Conservation (phyloP, 2,797 vertebrate species). For the Tapera naevia region DNA sequence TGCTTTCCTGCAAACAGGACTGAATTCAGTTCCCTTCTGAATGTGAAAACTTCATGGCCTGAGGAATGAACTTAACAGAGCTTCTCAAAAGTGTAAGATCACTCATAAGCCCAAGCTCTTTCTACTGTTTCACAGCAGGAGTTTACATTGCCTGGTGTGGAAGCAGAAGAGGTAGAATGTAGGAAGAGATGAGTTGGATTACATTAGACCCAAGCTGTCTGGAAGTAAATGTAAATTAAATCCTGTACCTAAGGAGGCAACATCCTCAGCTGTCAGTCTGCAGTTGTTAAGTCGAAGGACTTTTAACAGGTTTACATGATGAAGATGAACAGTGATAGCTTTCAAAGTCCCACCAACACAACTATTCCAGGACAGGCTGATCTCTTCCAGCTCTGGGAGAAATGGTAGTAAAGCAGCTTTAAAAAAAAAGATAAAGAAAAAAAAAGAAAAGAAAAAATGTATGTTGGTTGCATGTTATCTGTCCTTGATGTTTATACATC, state of each 20-base stretch:
- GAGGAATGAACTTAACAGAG: not conserved
- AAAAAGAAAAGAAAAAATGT: not conserved
- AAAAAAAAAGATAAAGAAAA: not conserved
- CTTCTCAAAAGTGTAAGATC: not conserved
- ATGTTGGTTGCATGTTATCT: not conserved
- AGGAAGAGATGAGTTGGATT: conserved; percentile 20
- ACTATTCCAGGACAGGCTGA: conserved; percentile 90
- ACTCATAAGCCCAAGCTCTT: not conserved
- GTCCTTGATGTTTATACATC: not conserved
- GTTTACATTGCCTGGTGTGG: not conserved
- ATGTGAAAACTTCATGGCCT: not conserved
- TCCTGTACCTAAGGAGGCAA: conserved; percentile 80
- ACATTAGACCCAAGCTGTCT: not conserved
- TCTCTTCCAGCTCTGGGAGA: conserved; percentile 83
- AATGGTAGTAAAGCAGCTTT: conserved; percentile 72
- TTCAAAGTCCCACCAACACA: conserved; percentile 81
- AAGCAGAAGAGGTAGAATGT: not conserved
- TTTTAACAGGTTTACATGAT: conserved; percentile 76
- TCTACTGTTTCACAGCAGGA: not conserved
- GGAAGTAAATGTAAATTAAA: not conserved
- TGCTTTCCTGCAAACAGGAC: not conserved
- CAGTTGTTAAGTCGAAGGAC: conserved; percentile 84
- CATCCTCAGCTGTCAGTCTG: conserved; percentile 80
- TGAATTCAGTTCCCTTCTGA: not conserved
- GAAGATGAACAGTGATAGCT: conserved; percentile 79